phyloP scores from a whole-genome alignment of 2,888 invertebrate genomes.

The Spisula solida region DNA sequence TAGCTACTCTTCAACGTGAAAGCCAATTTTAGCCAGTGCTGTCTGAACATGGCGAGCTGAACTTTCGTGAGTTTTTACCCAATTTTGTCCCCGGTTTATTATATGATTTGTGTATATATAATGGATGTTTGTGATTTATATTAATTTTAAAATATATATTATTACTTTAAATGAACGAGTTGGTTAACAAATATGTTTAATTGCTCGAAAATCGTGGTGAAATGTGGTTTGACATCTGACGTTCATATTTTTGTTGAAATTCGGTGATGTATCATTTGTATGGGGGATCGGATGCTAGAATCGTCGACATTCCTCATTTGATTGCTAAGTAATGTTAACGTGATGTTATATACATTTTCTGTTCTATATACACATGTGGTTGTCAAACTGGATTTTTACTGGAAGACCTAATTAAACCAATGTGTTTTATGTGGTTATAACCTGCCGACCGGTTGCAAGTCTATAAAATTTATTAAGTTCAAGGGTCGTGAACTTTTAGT shows the following conservation, averaged over 20 bases:
- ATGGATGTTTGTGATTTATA: background rate
- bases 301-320: background rate
- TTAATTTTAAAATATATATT: background rate
- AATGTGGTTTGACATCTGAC: background rate
- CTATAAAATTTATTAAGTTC: no score
- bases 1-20: conserved; percentile 54
- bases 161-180: background rate
- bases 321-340: background rate
- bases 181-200: background rate
- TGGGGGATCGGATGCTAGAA: no score
- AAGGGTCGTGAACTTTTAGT: no score
- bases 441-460: no score
- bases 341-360: no score
- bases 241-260: conserved; percentile 11
- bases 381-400: no score
- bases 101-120: background rate
- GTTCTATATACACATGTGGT: no score
- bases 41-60: conserved; percentile 77
- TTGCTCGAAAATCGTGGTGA: background rate
- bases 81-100: conserved; percentile 3
- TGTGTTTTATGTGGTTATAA: no score
- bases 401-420: no score
- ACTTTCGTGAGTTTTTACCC: conserved; percentile 73
- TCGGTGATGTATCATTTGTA: background rate
- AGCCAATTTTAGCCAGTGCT: conserved; percentile 66